Base-by-base conservation (phyloP, 2,797 vertebrate genomes). In the Okamejei kenojei region DNA sequence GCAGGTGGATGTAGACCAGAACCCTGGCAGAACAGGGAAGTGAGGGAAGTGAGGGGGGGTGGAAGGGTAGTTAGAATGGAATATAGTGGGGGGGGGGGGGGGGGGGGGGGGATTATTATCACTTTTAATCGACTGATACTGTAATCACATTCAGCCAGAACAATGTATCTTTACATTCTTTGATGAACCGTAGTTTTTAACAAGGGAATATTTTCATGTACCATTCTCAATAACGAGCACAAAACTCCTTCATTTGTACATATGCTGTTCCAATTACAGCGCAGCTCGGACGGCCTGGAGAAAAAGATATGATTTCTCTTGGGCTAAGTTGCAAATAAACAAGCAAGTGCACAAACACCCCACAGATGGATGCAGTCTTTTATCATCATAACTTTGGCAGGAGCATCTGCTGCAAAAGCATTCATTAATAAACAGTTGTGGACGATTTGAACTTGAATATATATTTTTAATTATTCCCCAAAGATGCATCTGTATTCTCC, bases 321-420 rank as follows among this genome's bases (percentile, higher is more conserved):
- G 74, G 84, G 84, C 65, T 29, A 38, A 91, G 32, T 91, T 91
- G 88, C 8, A 91, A 91, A 38, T 45, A 73, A 74, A 73, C 13
- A 35, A 91, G 21, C n/a, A 73, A 73, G 45, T 73, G 21, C 9
- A 23, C 86, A 19, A 54, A 71, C 65, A 54, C 38, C 8, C 21
- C 35, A 26, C 65, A 91, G 65, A 73, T 73, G 88, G 23, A 38
- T 91, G n/a, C 29, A 65, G 32, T 32, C 11, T 13, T 21, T 90
- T 19, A 65, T 32, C n/a, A 32, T 73, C 21, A 74, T 26, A 71
- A 38, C 21, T 21, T 65, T 35, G 21, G 0, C 68, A 91, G 21
- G 7, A 91, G 32, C 61, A 91, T 91, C 65, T 91, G 68, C 10
- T 38, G 35, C 65, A 91, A 73, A 91, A 38, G 45, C 8, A 23